phyloP scores from a whole-genome alignment of 2,113 vertebrate genomes.

The Corvus cornix region DNA sequence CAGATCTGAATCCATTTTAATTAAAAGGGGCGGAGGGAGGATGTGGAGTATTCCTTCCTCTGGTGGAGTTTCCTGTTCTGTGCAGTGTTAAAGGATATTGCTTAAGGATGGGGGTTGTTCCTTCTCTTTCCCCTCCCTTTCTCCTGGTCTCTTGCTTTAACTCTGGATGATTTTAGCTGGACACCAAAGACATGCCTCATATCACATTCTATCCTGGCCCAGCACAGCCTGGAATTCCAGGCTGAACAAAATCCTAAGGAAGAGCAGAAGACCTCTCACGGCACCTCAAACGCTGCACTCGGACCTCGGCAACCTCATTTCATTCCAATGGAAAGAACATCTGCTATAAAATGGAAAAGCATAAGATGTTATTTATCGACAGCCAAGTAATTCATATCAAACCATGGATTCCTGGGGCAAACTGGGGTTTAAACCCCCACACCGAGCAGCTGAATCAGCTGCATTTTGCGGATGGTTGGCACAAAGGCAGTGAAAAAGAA shows the following conservation, averaged over 20 bases:
- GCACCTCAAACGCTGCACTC: rapidly evolving
- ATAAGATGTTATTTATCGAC: background rate
- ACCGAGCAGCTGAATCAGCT: background rate
- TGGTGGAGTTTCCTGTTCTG: slow-evolving; percentile 36
- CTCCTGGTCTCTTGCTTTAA: background rate
- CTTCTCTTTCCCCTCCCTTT: background rate
- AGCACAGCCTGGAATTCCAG: background rate
- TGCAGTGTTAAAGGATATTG: background rate
- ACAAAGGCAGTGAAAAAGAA: background rate
- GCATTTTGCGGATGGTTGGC: background rate
- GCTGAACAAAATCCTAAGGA: background rate
- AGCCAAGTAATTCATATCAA: background rate
- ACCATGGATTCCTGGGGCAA: background rate
- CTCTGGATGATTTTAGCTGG: background rate
- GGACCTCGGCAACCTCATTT: background rate
- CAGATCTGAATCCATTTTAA: slow-evolving; percentile 3
- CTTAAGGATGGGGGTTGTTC: background rate
- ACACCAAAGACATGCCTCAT: background rate
- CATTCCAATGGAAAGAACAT: background rate
- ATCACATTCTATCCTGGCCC: background rate
- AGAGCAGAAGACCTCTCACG: background rate
- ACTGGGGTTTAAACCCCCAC: background rate
- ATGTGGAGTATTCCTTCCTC: slow-evolving; percentile 39
- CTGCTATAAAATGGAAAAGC: background rate
- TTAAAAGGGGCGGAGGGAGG: background rate